A percentile compares a stretch with the other conserved stretches of the same genome.
Evolutionary conservation across 2,888 invertebrate genomes (phyloP).

Genomic region (Ophion obscuratus): DNA sequence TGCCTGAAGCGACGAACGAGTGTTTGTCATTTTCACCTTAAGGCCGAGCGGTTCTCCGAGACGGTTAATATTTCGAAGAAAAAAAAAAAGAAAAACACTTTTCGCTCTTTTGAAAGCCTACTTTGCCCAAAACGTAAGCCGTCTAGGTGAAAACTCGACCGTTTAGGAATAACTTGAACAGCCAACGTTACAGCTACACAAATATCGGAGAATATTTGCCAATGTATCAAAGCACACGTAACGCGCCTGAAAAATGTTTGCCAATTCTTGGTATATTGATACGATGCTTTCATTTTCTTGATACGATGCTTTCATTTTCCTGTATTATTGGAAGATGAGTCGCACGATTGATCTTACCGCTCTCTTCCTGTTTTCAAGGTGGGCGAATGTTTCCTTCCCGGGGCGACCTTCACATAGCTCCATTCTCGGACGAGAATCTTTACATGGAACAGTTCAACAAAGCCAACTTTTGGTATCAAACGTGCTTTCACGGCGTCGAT

Average conservation of each 20-base stretch:
- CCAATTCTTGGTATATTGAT: too few relatives aligned
- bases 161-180: background rate
- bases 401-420: constrained; percentile 98
- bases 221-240: too few relatives aligned
- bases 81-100: too few relatives aligned
- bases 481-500: constrained; percentile 99
- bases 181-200: background rate
- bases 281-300: constrained; percentile 6
- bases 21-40: too few relatives aligned
- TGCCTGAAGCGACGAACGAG: too few relatives aligned
- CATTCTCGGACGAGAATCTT: constrained; percentile 98
- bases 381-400: constrained; percentile 99
- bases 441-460: constrained; percentile 99
- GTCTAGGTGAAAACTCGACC: background rate
- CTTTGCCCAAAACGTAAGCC: background rate
- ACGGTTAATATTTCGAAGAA: too few relatives aligned
- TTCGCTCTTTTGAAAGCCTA: too few relatives aligned
- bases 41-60: too few relatives aligned
- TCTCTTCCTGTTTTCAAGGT: constrained; percentile 78
- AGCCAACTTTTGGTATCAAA: constrained; percentile 99
- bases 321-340: background rate
- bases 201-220: background rate
- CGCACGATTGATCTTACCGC: background rate
- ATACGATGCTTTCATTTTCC: constrained; percentile 3
- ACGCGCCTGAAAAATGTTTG: too few relatives aligned